Evolutionary conservation across 2,797 vertebrate genomes (phyloP).

Genomic region (Clarias platycephalus): DNA sequence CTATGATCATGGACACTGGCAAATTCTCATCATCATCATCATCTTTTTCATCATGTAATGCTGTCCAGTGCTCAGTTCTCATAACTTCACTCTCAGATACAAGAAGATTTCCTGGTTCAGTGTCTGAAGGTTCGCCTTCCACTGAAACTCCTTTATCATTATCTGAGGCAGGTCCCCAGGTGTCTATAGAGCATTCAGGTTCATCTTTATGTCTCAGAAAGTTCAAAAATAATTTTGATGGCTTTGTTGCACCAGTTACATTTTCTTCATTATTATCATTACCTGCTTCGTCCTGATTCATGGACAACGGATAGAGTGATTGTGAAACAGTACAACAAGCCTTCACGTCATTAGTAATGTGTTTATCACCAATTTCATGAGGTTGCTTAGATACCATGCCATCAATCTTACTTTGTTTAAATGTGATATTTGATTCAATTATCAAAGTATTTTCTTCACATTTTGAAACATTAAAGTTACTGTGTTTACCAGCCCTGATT

Average conservation of each 20-base stretch:
- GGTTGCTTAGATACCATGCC: background rate
- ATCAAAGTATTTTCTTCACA: constrained; percentile 14
- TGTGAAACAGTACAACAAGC: background rate
- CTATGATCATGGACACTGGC: constrained; percentile 66
- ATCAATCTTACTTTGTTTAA: background rate
- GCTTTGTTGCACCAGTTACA: constrained; percentile 13
- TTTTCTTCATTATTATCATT: constrained; percentile 25
- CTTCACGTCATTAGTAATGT: constrained; percentile 2
- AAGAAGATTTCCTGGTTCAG: background rate
- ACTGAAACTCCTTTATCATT: constrained; percentile 24
- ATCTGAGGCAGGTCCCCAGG: constrained; percentile 43
- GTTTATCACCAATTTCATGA: background rate
- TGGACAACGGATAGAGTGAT: background rate
- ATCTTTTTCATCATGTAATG: constrained; percentile 47
- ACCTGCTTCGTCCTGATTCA: constrained; percentile 10
- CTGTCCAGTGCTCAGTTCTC: constrained; percentile 6
- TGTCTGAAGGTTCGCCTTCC: constrained; percentile 7
- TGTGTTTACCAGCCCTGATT: constrained; percentile 21
- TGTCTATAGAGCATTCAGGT: constrained; percentile 39
- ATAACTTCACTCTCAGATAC: background rate
- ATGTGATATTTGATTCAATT: constrained; percentile 14
- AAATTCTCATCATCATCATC: constrained; percentile 46
- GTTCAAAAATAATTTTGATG: constrained; percentile 15
- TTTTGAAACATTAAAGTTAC: background rate
- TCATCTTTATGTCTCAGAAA: constrained; percentile 32